A percentile compares a stretch with the other conserved stretches of the same genome.
These are phyloP conservation scores for Anser brachyrhynchus DNA, from an alignment of 2,113 vertebrate genomes.

Conservation along the genomic window DNA sequence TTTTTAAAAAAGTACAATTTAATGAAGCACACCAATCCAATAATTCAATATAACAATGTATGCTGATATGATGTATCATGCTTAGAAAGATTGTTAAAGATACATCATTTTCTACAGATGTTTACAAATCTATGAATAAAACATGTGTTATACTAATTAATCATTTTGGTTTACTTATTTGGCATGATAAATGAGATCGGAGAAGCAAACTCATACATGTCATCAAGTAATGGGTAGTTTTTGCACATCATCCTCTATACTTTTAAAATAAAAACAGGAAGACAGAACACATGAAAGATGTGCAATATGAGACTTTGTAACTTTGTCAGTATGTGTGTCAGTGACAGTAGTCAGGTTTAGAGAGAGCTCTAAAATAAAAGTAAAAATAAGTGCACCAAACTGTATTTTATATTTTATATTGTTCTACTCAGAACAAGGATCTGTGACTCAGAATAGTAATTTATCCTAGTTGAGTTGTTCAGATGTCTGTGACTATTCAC, in stretches of 20 bases:
- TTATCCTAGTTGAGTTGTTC: not conserved
- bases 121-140: not conserved
- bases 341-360: not conserved
- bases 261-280: not conserved
- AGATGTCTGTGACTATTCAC: rapidly evolving
- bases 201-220: not conserved
- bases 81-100: not conserved
- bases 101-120: not conserved
- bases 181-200: not conserved
- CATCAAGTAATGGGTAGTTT: not conserved
- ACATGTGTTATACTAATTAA: not conserved
- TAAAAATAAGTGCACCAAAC: not conserved
- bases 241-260: not conserved
- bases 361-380: not conserved
- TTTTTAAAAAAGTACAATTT: not conserved
- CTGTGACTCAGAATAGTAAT: not conserved
- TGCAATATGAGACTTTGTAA: not conserved
- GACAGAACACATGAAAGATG: not conserved
- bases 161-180: not conserved
- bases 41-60: not conserved
- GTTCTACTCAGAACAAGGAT: not conserved
- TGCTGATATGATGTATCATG: not conserved
- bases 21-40: not conserved
- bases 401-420: not conserved
- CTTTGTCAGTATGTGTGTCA: not conserved